Evolutionary conservation across 2,888 invertebrate species (phyloP), one percentile per base, ranked within the genome.

Genomic region (Rhingia campestris): DNA sequence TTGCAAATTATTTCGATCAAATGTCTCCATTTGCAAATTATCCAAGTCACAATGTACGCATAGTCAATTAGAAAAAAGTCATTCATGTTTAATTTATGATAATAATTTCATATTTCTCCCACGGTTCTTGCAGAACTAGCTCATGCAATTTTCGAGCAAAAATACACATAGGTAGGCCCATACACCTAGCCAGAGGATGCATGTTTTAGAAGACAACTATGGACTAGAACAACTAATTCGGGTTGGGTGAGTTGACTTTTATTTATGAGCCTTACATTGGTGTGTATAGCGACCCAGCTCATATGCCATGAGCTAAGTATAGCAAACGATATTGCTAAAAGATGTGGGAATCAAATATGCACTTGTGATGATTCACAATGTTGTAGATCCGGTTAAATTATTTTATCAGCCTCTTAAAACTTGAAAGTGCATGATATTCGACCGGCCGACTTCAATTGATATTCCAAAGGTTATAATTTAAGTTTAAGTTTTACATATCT

Each of bases 51-150:
- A 77, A 39, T 14, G 39, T n/a, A 58, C 12, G 39, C 49, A 66
- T 45, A 66, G 63, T 39, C 58, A 79, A 45, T 79, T 72, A 70
- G 59, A 76, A 64, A 80, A 75, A 69, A 75, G 30, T 51, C 74
- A 12, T 58, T 69, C 67, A 35, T 41, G 35, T 67, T 43, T 81
- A 81, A 81, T 81, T 81, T 81, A 76, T 81, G 69, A 81, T 64
- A 76, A 81, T 72, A 66, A 66, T 58, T 59, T 59, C 70, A 81
- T 81, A 66, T 47, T 61, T 81, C 76, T 81, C 81, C 81, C 76
- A 81, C 81, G 81, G 81, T 61, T 72, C 45, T 80, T 49, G 69
- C 63, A 69, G 69, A 70, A 76, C 76, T 45, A 56, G 75, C 69
- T 63, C 39, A 64, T 58, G 51, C 39, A 53, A 64, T 81, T 76